Percentiles rank a stretch among this genome's conserved stretches.
Conservation (phyloP, 2,797 vertebrate species). For the Sebastes glaucus region DNA sequence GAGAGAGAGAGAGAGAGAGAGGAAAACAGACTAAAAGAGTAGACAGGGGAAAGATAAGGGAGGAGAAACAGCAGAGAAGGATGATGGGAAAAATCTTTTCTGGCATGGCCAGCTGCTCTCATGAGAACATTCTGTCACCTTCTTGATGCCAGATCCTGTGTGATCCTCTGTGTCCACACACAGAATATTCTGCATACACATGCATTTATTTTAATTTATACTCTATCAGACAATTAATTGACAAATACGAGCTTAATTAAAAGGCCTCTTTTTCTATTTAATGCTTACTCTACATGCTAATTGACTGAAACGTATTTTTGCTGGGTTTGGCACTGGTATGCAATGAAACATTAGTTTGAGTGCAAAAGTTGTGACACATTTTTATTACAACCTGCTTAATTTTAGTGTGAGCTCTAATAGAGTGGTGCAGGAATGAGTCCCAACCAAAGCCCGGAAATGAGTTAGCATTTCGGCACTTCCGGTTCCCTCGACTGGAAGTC, state of each 20-base stretch:
- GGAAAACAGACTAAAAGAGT: slow-evolving; percentile 6
- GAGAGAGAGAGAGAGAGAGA: neutral
- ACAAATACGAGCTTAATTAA: neutral
- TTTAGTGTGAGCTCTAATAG: neutral
- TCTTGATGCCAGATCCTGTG: slow-evolving; percentile 59
- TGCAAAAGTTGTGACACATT: neutral
- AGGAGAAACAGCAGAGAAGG: slow-evolving; percentile 39
- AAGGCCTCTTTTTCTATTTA: neutral
- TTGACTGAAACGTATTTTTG: neutral
- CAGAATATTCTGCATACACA: slow-evolving; percentile 6
- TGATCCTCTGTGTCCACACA: slow-evolving; percentile 42
- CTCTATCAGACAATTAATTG: neutral
- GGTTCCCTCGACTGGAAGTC: too few species aligned
- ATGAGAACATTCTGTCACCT: slow-evolving; percentile 72
- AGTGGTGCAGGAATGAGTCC: too few species aligned
- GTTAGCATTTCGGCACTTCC: too few species aligned
- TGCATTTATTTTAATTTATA: neutral
- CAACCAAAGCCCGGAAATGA: too few species aligned
- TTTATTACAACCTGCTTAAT: neutral
- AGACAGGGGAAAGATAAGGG: slow-evolving; percentile 18
- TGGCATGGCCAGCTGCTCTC: slow-evolving; percentile 68
- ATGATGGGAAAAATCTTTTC: slow-evolving; percentile 51
- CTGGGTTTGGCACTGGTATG: neutral
- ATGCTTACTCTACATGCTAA: neutral
- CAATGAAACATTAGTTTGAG: neutral